These are phyloP conservation scores for Trisateles emortualis DNA, from an alignment of 2,888 invertebrate species.

Conservation along the genomic window DNA sequence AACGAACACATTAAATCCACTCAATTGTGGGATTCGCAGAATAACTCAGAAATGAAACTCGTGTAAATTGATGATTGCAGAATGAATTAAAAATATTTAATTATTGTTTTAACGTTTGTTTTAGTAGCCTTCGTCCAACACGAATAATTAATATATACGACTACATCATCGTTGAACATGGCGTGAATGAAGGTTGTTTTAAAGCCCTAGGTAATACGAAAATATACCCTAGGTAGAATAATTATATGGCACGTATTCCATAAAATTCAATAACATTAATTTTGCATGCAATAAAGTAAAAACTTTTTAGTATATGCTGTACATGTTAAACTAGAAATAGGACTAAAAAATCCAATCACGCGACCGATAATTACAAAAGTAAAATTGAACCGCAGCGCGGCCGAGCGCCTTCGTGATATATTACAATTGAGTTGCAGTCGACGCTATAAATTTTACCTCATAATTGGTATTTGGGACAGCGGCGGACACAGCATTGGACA, in stretches of 20 bases:
- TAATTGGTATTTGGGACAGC: constrained; percentile 61
- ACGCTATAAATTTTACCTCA: constrained; percentile 55
- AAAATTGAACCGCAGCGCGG: constrained; percentile 34
- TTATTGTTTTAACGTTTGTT: neutral
- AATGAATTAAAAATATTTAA: constrained; percentile 5
- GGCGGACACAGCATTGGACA: constrained; percentile 41
- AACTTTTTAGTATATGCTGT: constrained; percentile 6
- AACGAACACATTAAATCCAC: constrained; percentile 32
- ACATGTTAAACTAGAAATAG: constrained; percentile 6
- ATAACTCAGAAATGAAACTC: constrained; percentile 24
- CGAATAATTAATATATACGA: neutral
- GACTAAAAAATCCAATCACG: constrained; percentile 34
- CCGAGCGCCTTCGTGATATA: constrained; percentile 46
- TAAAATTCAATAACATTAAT: neutral
- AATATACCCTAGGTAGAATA: neutral
- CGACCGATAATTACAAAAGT: constrained; percentile 42
- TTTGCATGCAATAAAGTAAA: constrained; percentile 4
- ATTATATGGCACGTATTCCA: neutral
- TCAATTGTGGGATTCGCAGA: constrained; percentile 28
- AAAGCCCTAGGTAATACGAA: too few species aligned
- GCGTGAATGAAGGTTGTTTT: neutral
- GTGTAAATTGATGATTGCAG: neutral
- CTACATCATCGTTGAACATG: neutral
- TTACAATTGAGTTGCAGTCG: constrained; percentile 45
- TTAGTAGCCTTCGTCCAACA: neutral